Evolutionary conservation across 2,113 vertebrate genomes (phyloP).

Genomic region (Macrotis lagotis): DNA sequence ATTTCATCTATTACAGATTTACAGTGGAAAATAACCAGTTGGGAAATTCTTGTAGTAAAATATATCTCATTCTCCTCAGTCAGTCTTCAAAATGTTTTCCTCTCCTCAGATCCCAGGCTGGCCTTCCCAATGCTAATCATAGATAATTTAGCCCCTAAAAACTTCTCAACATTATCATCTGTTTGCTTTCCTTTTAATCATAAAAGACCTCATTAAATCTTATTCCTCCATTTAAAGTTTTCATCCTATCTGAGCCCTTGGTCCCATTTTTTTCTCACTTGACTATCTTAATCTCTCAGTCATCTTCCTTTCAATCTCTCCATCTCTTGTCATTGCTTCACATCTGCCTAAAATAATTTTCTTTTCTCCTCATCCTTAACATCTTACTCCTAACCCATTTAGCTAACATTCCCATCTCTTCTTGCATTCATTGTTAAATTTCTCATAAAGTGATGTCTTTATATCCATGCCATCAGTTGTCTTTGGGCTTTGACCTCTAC

Average conservation of each 20-base stretch:
- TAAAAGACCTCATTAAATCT: neutral
- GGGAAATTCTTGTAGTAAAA: neutral
- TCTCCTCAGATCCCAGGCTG: neutral
- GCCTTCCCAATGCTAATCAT: neutral
- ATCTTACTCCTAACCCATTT: neutral
- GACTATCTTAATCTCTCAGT: neutral
- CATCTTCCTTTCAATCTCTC: neutral
- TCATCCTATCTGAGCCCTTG: neutral
- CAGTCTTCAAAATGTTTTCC: neutral
- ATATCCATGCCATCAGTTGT: neutral
- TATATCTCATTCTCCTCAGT: neutral
- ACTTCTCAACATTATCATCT: neutral
- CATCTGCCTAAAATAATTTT: neutral
- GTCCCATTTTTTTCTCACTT: neutral
- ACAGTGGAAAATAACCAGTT: neutral
- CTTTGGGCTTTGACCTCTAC: neutral
- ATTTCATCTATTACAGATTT: neutral
- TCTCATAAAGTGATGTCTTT: neutral
- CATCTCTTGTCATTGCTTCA: neutral
- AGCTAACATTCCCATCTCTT: neutral
- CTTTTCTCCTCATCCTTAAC: neutral
- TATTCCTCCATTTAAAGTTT: neutral
- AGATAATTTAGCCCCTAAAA: neutral
- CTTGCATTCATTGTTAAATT: neutral
- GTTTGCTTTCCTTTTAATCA: neutral